phyloP scores from a whole-genome alignment of 2,113 vertebrate species.

The Lota lota region DNA sequence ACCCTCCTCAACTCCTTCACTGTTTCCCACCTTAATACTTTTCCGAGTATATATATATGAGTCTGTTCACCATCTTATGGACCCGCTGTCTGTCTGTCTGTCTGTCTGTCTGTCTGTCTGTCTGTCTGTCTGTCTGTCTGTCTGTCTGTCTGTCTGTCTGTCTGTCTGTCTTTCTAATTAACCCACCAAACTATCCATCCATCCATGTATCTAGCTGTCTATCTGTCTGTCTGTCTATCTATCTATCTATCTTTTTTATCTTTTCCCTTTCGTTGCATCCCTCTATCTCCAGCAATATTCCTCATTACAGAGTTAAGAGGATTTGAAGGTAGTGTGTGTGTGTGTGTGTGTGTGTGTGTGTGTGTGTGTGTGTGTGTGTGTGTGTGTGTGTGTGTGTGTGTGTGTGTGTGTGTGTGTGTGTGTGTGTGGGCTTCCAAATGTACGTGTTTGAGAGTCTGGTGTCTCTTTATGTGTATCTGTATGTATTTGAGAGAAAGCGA shows the following conservation, averaged over 20 bases:
- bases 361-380: slow-evolving; percentile 10
- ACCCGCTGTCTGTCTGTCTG: no score
- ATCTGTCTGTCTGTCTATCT: slow-evolving; percentile 32
- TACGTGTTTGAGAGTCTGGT: slow-evolving; percentile 6
- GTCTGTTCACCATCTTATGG: no score
- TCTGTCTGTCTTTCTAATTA: slow-evolving; percentile 37
- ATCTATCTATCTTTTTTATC: not conserved
- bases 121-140: slow-evolving; percentile 27
- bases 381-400: slow-evolving; percentile 22
- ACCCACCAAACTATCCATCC: slow-evolving; percentile 43
- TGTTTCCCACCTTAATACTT: no score
- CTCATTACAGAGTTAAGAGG: slow-evolving; percentile 73
- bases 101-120: slow-evolving; percentile 28
- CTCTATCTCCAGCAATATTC: slow-evolving; percentile 35
- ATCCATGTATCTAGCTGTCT: slow-evolving; percentile 4
- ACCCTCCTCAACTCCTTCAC: no score
- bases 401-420: slow-evolving; percentile 18
- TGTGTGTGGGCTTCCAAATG: slow-evolving; percentile 17
- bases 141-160: not conserved
- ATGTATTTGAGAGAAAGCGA: slow-evolving; percentile 13
- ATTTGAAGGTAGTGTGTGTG: slow-evolving; percentile 46
- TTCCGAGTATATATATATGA: no score
- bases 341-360: slow-evolving; percentile 2
- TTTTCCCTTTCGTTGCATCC: slow-evolving; percentile 26
- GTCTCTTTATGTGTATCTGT: slow-evolving; percentile 21